Evolutionary conservation across 2,888 invertebrate species (phyloP).

Genomic region (Drosophila mayaguana): DNA sequence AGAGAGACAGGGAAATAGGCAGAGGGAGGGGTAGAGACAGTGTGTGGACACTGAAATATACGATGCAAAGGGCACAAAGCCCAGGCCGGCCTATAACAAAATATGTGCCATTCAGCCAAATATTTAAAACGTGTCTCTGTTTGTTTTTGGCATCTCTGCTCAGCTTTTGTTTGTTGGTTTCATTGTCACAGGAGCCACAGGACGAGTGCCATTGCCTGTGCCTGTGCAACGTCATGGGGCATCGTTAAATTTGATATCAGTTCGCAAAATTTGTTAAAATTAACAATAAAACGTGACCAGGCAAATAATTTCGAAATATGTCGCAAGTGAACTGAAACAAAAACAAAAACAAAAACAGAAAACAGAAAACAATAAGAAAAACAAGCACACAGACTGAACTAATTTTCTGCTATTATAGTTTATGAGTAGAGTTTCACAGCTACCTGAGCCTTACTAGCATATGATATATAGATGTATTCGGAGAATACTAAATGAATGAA

Average conservation of each 20-base stretch:
- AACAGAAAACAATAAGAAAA: slow-evolving; percentile 8
- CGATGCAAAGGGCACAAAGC: slow-evolving; percentile 54
- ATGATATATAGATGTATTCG: too few species aligned
- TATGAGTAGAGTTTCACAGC: slow-evolving; percentile 1
- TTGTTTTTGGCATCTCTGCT: slow-evolving; percentile 9
- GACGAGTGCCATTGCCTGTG: slow-evolving; percentile 30
- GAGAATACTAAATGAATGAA: too few species aligned
- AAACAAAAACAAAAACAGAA: slow-evolving; percentile 11
- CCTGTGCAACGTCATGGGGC: slow-evolving; percentile 50
- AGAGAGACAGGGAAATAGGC: not conserved
- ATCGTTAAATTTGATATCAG: slow-evolving; percentile 72
- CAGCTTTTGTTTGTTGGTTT: slow-evolving; percentile 21
- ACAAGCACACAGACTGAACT: slow-evolving; percentile 1
- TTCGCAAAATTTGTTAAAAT: slow-evolving; percentile 73
- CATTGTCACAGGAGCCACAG: slow-evolving; percentile 32
- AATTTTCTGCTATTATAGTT: slow-evolving; percentile 3
- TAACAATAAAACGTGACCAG: slow-evolving; percentile 80
- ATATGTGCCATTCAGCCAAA: slow-evolving; percentile 69
- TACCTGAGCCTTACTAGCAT: too few species aligned
- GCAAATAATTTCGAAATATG: slow-evolving; percentile 65
- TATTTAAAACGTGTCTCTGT: slow-evolving; percentile 42
- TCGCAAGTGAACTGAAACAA: slow-evolving; percentile 9
- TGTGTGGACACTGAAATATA: slow-evolving; percentile 26
- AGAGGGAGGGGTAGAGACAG: not conserved
- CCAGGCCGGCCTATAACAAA: slow-evolving; percentile 76